Percentiles rank a stretch among this genome's conserved stretches.
These are phyloP conservation scores for Thaumetopoea pityocampa DNA, from an alignment of 1,140 invertebrate species.

Conservation along the genomic window DNA sequence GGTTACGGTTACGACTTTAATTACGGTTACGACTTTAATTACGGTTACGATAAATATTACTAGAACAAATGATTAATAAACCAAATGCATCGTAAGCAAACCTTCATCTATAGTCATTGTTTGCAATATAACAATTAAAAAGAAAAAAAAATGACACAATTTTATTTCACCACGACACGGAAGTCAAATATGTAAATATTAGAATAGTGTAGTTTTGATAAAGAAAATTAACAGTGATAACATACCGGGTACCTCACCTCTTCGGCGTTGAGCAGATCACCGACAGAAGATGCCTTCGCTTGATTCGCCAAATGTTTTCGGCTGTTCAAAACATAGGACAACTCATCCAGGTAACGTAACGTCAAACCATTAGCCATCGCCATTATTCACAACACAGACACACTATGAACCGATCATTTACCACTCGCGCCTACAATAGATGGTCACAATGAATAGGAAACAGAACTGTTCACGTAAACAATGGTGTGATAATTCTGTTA, in stretches of 20 bases:
- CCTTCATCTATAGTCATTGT: too few relatives aligned
- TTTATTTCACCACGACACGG: too few relatives aligned
- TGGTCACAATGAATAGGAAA: slow-evolving; percentile 27
- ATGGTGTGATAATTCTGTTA: slow-evolving; percentile 18
- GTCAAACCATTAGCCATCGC: slow-evolving; percentile 68
- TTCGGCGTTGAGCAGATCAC: slow-evolving; percentile 63
- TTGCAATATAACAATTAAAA: too few relatives aligned
- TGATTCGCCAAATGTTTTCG: slow-evolving; percentile 53
- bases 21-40: too few relatives aligned
- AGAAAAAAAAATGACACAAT: too few relatives aligned
- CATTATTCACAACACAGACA: slow-evolving; percentile 51
- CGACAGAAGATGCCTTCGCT: slow-evolving; percentile 64
- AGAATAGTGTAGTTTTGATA: too few relatives aligned
- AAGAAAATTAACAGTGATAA: slow-evolving; percentile 3
- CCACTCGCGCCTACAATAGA: slow-evolving; percentile 32
- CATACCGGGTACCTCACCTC: slow-evolving; percentile 62
- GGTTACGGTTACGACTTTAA: too few relatives aligned
- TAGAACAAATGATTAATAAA: too few relatives aligned
- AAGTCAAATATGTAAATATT: too few relatives aligned
- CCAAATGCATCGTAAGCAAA: too few relatives aligned
- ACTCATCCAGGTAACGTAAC: slow-evolving; percentile 69
- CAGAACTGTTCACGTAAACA: slow-evolving; percentile 45
- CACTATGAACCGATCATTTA: slow-evolving; percentile 37
- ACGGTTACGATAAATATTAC: too few relatives aligned
- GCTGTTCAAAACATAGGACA: slow-evolving; percentile 66